Conservation (phyloP, 2,888 invertebrate genomes). For the Palloptera scutellata region DNA sequence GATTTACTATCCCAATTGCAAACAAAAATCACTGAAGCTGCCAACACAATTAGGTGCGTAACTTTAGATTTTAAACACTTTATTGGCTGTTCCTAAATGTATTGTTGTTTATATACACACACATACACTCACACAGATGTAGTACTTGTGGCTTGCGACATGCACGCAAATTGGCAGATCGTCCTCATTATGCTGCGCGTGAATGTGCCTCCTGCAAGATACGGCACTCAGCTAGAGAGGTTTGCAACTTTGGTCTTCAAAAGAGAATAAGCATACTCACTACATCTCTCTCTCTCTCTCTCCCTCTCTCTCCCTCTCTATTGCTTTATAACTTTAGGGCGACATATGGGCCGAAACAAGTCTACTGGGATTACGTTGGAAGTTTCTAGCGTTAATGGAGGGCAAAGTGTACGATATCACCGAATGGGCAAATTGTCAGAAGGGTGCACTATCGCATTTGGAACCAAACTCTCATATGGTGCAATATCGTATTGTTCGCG, state of each 20-base stretch:
- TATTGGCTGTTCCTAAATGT: background rate
- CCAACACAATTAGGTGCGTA: constrained; percentile 80
- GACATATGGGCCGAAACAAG: constrained; percentile 96
- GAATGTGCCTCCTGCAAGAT: constrained; percentile 91
- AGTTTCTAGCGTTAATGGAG: constrained; percentile 97
- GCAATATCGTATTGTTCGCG: constrained; percentile 68
- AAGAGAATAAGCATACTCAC: too few relatives aligned
- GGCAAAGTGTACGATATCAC: constrained; percentile 95
- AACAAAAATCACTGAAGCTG: constrained; percentile 93
- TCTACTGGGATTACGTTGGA: constrained; percentile 88
- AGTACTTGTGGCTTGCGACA: constrained; percentile 93
- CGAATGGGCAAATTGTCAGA: constrained; percentile 95
- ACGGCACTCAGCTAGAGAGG: constrained; percentile 88
- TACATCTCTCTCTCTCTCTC: background rate
- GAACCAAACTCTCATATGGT: constrained; percentile 92
- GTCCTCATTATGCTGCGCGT: constrained; percentile 90
- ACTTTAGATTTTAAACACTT: background rate
- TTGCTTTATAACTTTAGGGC: constrained; percentile 68
- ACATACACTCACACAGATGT: constrained; percentile 69
- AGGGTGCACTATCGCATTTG: constrained; percentile 71
- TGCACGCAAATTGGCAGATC: constrained; percentile 83
- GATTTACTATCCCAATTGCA: constrained; percentile 87
- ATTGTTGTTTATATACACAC: background rate
- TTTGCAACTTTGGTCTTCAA: constrained; percentile 49
- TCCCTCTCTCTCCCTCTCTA: background rate